Percentiles rank a stretch among this genome's conserved stretches.
Evolutionary conservation across 1,140 invertebrate genomes (phyloP).

Genomic region (Battus philenor): DNA sequence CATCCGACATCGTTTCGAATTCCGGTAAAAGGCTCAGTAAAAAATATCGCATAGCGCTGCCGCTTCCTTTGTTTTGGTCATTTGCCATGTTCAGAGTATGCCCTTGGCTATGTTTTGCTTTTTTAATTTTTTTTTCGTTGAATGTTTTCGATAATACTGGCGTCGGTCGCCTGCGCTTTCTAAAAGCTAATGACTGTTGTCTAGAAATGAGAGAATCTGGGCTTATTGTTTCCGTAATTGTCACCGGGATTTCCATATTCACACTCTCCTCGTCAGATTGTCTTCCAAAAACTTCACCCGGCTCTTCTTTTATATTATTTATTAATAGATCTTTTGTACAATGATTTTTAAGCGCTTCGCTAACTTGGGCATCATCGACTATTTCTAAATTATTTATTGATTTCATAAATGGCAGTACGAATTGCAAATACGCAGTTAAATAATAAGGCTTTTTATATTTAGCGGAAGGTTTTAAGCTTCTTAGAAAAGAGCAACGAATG

Average conservation of each 20-base stretch:
- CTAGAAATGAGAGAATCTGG: neutral
- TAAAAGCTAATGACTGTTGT: neutral
- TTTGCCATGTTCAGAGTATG: slow-evolving; percentile 8
- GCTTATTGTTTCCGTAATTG: neutral
- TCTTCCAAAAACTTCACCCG: slow-evolving; percentile 9
- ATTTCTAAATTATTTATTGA: slow-evolving; percentile 20
- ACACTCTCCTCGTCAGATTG: slow-evolving; percentile 16
- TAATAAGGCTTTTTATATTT: slow-evolving; percentile 36
- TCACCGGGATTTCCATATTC: slow-evolving; percentile 12
- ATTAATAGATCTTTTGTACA: slow-evolving; percentile 13
- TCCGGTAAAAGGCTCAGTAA: slow-evolving; percentile 35
- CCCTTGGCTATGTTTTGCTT: slow-evolving; percentile 7
- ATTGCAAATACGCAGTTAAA: slow-evolving; percentile 27
- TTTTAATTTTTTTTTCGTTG: slow-evolving; percentile 6
- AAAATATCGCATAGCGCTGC: slow-evolving; percentile 30
- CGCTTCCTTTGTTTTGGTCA: slow-evolving; percentile 8
- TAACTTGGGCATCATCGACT: slow-evolving; percentile 16
- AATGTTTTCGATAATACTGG: neutral
- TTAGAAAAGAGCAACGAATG: slow-evolving; percentile 34
- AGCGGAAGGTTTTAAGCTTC: slow-evolving; percentile 28
- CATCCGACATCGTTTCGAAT: slow-evolving; percentile 29
- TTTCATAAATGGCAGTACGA: slow-evolving; percentile 33
- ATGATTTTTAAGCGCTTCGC: slow-evolving; percentile 1
- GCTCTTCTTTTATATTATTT: slow-evolving; percentile 19
- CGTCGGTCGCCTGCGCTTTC: slow-evolving; percentile 15